Evolutionary conservation across 2,113 vertebrate species (phyloP), one percentile per base, ranked within the genome.

Genomic region (Paradisaea rubra): DNA sequence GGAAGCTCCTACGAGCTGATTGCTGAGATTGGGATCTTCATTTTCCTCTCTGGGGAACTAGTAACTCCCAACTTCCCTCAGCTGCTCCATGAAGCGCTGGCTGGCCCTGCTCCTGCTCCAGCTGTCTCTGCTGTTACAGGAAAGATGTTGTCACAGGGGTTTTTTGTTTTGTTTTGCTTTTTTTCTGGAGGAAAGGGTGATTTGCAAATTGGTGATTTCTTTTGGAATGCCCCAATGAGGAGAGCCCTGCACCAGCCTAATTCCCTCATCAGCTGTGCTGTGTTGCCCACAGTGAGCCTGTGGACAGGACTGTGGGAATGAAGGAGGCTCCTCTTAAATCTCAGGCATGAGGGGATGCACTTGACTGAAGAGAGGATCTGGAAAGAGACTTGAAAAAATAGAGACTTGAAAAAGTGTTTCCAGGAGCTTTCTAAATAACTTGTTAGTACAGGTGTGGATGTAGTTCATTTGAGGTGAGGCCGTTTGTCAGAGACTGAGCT

Each of bases 401-500:
- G 33, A 64, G 23, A 7, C 28, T 20, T 68, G 33, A 39, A 79
- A 56, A 81, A 15, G 25, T 33, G 3, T 52, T 73, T 93, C 44
- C 53, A 64, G 50, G 30, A 88, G 80, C 35, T 86, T 77, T 81
- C 69, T 41, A 45, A 81, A 47, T 80, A 61, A 13, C 21, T 94
- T 65, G 45, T 22, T 83, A 63, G 16, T 28, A 13, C 23, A 63
- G 52, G 11, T 71, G 56, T 69, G 2, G 2, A 13, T 41, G 37
- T 31, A 13, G 69, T 37, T 85, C 37, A 2, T 31, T 22, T 41
- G 41, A 64, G 69, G 25, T 68, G 45, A 56, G 45, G 50, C 47
- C 0, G 0, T 13, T 2, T 44, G 49, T 78, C 52, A 49, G 47
- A 73, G 59, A 28, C 25, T 10, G 41, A 15, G 44, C 45, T 65